Evolutionary conservation across 2,797 vertebrate genomes (phyloP).

Genomic region (Neostethus bicornis): DNA sequence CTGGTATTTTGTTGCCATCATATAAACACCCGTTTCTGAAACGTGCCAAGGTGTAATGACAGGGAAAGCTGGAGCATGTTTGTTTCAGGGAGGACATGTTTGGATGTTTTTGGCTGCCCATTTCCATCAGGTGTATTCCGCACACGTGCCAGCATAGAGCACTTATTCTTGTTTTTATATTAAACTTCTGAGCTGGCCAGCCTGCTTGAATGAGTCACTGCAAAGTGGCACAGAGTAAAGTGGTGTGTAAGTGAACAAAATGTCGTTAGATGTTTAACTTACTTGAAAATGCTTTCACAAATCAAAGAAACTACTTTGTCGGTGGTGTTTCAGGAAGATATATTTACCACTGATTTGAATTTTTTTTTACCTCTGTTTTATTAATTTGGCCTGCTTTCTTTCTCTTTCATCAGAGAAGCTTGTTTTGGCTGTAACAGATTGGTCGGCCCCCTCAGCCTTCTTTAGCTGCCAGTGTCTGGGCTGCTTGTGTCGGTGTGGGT

Average conservation of each 20-base stretch:
- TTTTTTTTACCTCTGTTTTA: conserved; percentile 7
- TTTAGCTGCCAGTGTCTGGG: conserved; percentile 57
- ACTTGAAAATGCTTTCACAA: neutral
- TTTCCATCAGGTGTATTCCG: conserved; percentile 43
- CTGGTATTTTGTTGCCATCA: conserved; percentile 50
- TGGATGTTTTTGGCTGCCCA: conserved; percentile 29
- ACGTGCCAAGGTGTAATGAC: conserved; percentile 48
- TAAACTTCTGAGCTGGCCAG: conserved; percentile 23
- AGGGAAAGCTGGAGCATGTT: conserved; percentile 38
- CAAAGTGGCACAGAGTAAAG: conserved; percentile 39
- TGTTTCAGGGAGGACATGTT: conserved; percentile 47
- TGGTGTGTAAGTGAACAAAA: conserved; percentile 43
- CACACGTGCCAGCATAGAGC: conserved; percentile 4
- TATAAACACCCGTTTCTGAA: conserved; percentile 45
- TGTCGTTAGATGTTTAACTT: conserved; percentile 20
- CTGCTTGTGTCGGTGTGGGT: conserved; percentile 64
- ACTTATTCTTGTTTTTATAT: conserved; percentile 19
- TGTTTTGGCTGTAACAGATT: conserved; percentile 59
- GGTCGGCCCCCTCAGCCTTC: conserved; percentile 41
- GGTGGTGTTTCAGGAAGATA: neutral
- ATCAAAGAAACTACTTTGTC: conserved; percentile 9
- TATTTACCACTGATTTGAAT: conserved; percentile 7
- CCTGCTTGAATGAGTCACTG: conserved; percentile 43
- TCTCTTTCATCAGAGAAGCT: conserved; percentile 23
- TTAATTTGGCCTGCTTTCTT: conserved; percentile 13